Percentiles rank a stretch among this genome's conserved stretches.
phyloP scores from a whole-genome alignment of 2,797 vertebrate species.

The Lagorchestes hirsutus region DNA sequence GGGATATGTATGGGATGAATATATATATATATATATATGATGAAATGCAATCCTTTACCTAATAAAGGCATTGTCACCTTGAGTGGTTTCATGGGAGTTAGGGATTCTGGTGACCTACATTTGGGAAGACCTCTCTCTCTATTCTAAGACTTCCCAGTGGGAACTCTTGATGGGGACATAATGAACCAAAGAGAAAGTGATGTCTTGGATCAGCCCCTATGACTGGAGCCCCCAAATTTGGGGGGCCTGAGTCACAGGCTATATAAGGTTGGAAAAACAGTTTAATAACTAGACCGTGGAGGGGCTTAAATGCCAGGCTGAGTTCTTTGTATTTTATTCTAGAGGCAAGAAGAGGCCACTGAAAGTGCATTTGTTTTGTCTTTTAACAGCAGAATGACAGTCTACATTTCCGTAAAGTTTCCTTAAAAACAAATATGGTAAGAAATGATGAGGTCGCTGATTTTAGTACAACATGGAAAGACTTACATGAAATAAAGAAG shows the following conservation, averaged over 20 bases:
- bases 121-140: neutral
- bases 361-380: neutral
- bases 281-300: neutral
- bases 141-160: neutral
- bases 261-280: neutral
- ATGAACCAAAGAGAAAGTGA: neutral
- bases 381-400: too few relatives aligned
- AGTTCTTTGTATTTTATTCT: neutral
- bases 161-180: neutral
- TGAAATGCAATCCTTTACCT: neutral
- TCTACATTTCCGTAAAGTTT: too few relatives aligned
- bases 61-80: neutral
- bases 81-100: neutral
- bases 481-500: neutral
- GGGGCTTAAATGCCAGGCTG: neutral
- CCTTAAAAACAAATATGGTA: too few relatives aligned
- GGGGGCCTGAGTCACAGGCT: neutral
- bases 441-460: too few relatives aligned
- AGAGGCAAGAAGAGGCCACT: neutral
- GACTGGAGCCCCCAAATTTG: neutral
- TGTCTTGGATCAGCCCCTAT: neutral
- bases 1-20: too few relatives aligned
- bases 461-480: neutral
- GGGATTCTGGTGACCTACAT: neutral
- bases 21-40: neutral